Base-by-base conservation (phyloP, 2,888 invertebrate species). In the Drosophila mimetica region DNA sequence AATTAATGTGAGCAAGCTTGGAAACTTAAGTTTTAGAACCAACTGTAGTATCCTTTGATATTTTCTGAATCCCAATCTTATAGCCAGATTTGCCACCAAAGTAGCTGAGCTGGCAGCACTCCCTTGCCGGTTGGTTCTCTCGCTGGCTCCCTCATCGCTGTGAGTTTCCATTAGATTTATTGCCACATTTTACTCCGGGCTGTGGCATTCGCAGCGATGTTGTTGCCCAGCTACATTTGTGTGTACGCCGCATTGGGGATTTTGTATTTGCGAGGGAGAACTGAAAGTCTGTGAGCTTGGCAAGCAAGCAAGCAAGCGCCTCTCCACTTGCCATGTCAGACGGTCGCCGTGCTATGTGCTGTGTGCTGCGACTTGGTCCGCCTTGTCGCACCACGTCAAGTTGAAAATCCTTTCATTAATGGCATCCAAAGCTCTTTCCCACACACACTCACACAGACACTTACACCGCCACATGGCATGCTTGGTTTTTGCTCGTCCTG, bases 321-420 rank as follows among this genome's bases (percentile, higher is more conserved):
- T 73, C 67, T 70, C 71, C 65, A 72, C 63, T 71, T 73, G 80
- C 65, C 57, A 71, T 69, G 63, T 42, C 61, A 55, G 47, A n/a
- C 44, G 16, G 25, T 41, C 52, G 42, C 39, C 41, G 57, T 54
- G 50, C 44, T 30, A 11, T 30, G 30, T 42, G 52, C 54, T 50
- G 57, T 63, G 55, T 53, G 48, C 32, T 57, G 55, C 53, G 55
- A 57, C 55, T 57, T 28, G 53, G 51, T 41, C 41, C 53, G 48
- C 65, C 74, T 69, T 77, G 60, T 71, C 53, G 47, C 59, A 57
- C 69, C 57, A 75, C 73, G 58, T 79, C 67, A 75, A 78, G 79
- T 86, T 87, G 78, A 77, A 89, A 89, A 89, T 89, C 86, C 89
- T 89, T 90, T 85, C 89, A 86, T 89, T 87, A 89, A 87, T 86